Percentiles rank a stretch among this genome's conserved stretches.
Conservation (phyloP, 2,113 vertebrate genomes). For the Vidua chalybeata region DNA sequence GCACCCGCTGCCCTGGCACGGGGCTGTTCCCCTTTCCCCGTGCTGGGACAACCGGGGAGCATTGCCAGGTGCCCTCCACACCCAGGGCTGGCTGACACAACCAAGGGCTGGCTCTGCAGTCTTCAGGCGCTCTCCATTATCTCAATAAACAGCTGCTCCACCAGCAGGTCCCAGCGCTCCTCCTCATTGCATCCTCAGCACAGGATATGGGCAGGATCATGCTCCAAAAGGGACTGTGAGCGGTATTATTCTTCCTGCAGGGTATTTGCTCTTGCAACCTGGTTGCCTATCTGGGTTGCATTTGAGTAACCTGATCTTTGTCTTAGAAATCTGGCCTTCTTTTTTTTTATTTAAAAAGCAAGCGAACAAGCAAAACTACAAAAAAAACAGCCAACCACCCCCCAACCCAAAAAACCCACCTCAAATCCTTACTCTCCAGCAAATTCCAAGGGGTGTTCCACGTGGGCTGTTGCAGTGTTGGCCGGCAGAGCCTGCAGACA, state of each 20-base stretch:
- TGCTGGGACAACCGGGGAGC: background rate
- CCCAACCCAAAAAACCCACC: background rate
- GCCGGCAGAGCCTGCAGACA: background rate
- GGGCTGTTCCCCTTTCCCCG: background rate
- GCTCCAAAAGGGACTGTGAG: background rate
- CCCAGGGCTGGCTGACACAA: background rate
- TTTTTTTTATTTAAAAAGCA: background rate
- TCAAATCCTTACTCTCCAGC: background rate
- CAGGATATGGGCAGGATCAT: background rate
- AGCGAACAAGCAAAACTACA: background rate
- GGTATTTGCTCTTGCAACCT: background rate
- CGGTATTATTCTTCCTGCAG: background rate
- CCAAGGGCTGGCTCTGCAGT: background rate
- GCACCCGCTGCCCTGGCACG: fast-evolving
- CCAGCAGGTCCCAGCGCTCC: background rate
- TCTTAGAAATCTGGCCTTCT: background rate
- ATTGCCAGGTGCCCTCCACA: fast-evolving
- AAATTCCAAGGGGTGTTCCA: background rate
- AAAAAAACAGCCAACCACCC: background rate
- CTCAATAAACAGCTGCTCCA: fast-evolving
- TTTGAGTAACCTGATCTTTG: background rate
- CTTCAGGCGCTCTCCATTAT: background rate
- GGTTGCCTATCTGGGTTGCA: background rate
- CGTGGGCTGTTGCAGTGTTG: background rate
- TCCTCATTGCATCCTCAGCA: fast-evolving